Base-by-base conservation (phyloP, 2,113 vertebrate species). In the Madoqua kirkii region DNA sequence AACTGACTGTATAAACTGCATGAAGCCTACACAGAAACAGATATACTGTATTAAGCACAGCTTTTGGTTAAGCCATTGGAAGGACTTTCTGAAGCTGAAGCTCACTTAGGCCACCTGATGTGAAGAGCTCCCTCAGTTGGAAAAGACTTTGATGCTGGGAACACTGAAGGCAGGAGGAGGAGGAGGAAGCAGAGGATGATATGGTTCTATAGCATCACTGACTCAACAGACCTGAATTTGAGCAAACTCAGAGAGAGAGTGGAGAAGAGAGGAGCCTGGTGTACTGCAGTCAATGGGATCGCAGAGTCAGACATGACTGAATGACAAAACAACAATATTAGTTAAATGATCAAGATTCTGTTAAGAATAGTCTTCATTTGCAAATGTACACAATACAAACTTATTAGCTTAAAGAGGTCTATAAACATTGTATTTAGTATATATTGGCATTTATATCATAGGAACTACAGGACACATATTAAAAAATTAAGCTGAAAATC, bases 1-100 rank as follows among this genome's bases (percentile, higher is more conserved):
- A 89, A 99, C 99, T 1, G 99, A 99, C 96, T 99, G 99, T 95
- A 99, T 99, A 97, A 99, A 99, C 98, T 99, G 99, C 99, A 99
- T 99, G 97, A 99, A 99, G 85, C 99, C 99, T 99, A 97, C 6
- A 89, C 0, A 90, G 4, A 92, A 96, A 95, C 0, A 92, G 1
- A 90, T 1, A 8, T 16, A 76, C 0, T 36, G n/a, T 50, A 79
- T 89, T 95, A 67, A 84, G 40, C 1, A 33, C 0, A 79, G 13
- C 15, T 52, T 14, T 27, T 27, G 23, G 40, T 76, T 76, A 27
- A 76, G 21, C 40, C 40, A 27, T 2, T 76, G 71, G 40, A 43
- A 43, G 23, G 40, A 27, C 12, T 7, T 76, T 23, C 71, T 27
- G 23, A 43, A 76, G 23, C 40, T 43, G 40, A 43, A 76, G 71